phyloP scores from a whole-genome alignment of 1,140 invertebrate genomes.

The Piezodorus guildinii region DNA sequence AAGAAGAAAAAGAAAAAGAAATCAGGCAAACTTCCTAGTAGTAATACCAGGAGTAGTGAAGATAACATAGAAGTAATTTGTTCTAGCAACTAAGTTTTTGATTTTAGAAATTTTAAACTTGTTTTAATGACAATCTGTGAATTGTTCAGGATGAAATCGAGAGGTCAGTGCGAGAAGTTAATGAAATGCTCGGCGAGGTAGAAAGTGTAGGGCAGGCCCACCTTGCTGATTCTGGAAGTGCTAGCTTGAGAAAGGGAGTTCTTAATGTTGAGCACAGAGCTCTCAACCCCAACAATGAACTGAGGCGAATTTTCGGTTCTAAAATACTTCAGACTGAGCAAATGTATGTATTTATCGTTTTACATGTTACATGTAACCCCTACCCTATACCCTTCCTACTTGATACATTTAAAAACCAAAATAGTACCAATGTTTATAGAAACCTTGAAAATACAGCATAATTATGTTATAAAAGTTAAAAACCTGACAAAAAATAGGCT shows the following conservation, averaged over 20 bases:
- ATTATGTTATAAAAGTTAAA: no score
- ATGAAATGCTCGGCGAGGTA: constrained; percentile 53
- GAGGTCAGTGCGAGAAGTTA: constrained; percentile 55
- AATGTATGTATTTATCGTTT: constrained; percentile 27
- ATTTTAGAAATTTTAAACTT: not conserved
- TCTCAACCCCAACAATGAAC: constrained; percentile 72
- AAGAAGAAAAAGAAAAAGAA: constrained; percentile 55
- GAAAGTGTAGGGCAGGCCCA: not conserved
- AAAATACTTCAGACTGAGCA: constrained; percentile 59
- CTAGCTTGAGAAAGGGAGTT: constrained; percentile 35
- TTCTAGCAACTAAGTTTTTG: not conserved
- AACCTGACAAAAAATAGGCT: no score
- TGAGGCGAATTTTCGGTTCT: constrained; percentile 73
- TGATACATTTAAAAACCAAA: no score
- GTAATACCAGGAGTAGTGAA: constrained; percentile 43
- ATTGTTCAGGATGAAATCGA: constrained; percentile 58
- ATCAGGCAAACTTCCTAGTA: constrained; percentile 36
- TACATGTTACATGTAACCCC: no score
- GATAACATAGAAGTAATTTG: constrained; percentile 43
- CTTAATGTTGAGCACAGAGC: constrained; percentile 56
- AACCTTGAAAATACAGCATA: no score
- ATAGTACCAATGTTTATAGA: no score
- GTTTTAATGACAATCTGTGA: not conserved
- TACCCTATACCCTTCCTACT: no score
- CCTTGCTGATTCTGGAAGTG: constrained; percentile 7